Evolutionary conservation across 2,113 vertebrate genomes (phyloP).

Genomic region (Chroicocephalus ridibundus): DNA sequence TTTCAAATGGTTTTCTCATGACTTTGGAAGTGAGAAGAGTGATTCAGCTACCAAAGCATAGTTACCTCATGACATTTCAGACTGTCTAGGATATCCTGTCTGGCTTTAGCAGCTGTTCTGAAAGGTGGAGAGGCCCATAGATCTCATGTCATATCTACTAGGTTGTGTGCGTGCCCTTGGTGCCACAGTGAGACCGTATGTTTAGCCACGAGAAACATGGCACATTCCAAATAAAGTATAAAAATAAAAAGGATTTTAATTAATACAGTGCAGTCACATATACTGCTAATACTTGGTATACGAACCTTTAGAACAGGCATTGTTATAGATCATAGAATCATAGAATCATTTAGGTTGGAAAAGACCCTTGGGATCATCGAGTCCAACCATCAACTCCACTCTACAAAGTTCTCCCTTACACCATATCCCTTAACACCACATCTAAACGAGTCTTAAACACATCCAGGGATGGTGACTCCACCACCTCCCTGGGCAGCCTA

Average conservation of each 20-base stretch:
- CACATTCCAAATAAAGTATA: neutral
- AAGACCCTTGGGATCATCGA: too few relatives aligned
- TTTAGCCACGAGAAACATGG: neutral
- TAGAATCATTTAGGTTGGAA: too few relatives aligned
- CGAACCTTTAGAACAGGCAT: neutral
- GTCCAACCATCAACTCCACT: too few relatives aligned
- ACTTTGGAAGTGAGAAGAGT: neutral
- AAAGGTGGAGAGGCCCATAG: neutral
- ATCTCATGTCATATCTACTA: neutral
- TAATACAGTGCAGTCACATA: neutral
- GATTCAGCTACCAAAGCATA: neutral
- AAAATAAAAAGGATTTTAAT: neutral
- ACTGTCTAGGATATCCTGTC: neutral
- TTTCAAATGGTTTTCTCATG: neutral
- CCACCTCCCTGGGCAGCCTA: too few relatives aligned
- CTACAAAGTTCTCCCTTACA: too few relatives aligned
- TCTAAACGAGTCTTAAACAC: too few relatives aligned
- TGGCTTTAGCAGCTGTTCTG: neutral
- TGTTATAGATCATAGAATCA: neutral
- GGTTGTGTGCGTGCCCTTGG: neutral
- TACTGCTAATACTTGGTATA: neutral
- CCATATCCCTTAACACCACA: too few relatives aligned
- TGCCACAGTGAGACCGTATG: neutral
- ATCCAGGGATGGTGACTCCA: too few relatives aligned
- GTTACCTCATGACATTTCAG: neutral